Conservation (phyloP, 2,888 invertebrate species). For the Ashinkailepas kermadecensis region DNA sequence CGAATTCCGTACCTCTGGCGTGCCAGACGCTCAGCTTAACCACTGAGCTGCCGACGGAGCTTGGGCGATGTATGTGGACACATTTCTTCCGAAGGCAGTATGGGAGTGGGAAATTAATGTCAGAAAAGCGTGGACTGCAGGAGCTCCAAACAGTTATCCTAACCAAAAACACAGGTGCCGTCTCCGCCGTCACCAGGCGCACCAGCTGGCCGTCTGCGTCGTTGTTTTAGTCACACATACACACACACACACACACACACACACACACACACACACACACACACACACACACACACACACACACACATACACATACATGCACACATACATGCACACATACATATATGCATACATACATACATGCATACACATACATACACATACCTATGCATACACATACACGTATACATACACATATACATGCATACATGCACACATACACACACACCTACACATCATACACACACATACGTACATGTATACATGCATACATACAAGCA, state of each 20-base stretch:
- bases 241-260: not conserved
- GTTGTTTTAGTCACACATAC: not conserved
- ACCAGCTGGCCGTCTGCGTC: not conserved
- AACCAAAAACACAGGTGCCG: too few relatives aligned
- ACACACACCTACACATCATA: not conserved
- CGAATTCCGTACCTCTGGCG: too few relatives aligned
- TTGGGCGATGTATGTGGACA: too few relatives aligned
- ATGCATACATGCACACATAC: not conserved
- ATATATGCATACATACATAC: not conserved
- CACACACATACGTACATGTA: not conserved
- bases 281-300: not conserved
- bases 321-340: not conserved
- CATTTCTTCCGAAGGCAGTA: too few relatives aligned
- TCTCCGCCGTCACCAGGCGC: not conserved
- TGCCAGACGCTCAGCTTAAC: too few relatives aligned
- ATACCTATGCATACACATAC: not conserved
- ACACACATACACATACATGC: not conserved
- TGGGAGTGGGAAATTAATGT: too few relatives aligned
- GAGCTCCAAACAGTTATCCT: too few relatives aligned
- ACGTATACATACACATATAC: not conserved
- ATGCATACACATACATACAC: not conserved
- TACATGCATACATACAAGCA: not conserved
- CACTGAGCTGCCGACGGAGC: too few relatives aligned
- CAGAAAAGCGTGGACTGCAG: too few relatives aligned
- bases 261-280: not conserved